These are phyloP conservation scores for Lymantria dispar DNA, from an alignment of 2,888 invertebrate species.

Conservation along the genomic window DNA sequence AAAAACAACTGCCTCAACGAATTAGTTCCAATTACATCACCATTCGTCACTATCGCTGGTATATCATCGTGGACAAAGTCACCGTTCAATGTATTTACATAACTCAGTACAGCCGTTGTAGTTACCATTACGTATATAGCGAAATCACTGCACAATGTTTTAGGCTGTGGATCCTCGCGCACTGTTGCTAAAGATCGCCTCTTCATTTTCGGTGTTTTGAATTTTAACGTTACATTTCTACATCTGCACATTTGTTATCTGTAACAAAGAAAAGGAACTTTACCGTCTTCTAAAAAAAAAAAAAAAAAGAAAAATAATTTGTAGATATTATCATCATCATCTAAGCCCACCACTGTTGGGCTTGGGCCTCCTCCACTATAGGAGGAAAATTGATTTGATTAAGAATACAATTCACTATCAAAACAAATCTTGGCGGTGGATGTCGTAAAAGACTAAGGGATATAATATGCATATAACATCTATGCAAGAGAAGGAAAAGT, in stretches of 20 bases:
- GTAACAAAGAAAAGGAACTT: constrained; percentile 52
- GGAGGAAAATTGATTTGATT: too few species aligned
- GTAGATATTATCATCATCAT: too few species aligned
- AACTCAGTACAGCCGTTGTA: constrained; percentile 86
- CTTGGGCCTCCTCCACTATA: too few species aligned
- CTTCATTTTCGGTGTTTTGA: constrained; percentile 69
- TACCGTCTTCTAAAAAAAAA: too few species aligned
- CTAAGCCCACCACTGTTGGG: too few species aligned
- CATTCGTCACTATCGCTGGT: constrained; percentile 91
- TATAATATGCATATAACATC: too few species aligned
- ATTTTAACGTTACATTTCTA: constrained; percentile 64
- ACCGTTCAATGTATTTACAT: constrained; percentile 88
- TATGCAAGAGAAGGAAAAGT: too few species aligned
- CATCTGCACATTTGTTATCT: constrained; percentile 74
- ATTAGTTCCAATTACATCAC: constrained; percentile 88
- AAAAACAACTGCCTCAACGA: constrained; percentile 85
- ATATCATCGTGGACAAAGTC: constrained; percentile 95
- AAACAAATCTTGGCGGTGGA: too few species aligned
- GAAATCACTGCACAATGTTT: constrained; percentile 66
- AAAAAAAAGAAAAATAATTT: too few species aligned
- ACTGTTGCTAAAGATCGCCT: constrained; percentile 66
- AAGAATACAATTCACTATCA: too few species aligned
- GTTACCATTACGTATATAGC: constrained; percentile 85
- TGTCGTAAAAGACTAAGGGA: too few species aligned
- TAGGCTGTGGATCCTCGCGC: constrained; percentile 56